A percentile compares a stretch with the other conserved stretches of the same genome.
phyloP scores from a whole-genome alignment of 2,888 invertebrate species.

The Melanostoma scalare region DNA sequence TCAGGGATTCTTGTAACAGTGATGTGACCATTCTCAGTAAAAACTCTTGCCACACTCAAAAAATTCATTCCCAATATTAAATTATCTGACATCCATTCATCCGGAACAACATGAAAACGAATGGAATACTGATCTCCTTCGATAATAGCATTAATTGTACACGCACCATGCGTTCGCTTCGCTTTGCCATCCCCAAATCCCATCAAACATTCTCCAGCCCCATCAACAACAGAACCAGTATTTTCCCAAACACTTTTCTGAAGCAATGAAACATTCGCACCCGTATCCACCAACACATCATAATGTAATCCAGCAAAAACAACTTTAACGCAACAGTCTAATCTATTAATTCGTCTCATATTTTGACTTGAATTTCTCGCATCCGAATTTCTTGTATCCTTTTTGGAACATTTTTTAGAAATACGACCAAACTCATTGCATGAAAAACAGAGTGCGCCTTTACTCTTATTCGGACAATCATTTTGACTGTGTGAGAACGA shows the following conservation, averaged over 20 bases:
- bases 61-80: conserved; percentile 13
- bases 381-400: conserved; percentile 4
- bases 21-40: no score
- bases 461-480: conserved; percentile 6
- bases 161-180: conserved; percentile 29
- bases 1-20: no score
- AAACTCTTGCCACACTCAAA: not conserved
- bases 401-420: conserved; percentile 13
- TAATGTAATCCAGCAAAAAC: no score
- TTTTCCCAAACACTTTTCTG: conserved; percentile 31
- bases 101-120: conserved; percentile 38
- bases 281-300: no score
- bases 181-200: conserved; percentile 29
- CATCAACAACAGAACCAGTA: conserved; percentile 22
- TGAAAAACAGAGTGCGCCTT: conserved; percentile 24
- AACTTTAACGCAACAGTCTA: no score
- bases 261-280: no score
- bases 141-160: conserved; percentile 6
- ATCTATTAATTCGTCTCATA: no score
- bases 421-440: conserved; percentile 36
- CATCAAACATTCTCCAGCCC: conserved; percentile 14
- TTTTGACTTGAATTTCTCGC: no score
- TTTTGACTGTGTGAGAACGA: not conserved
- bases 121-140: conserved; percentile 20
- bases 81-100: conserved; percentile 21